Conservation (phyloP, 2,797 vertebrate species). For the Intellagama lesueurii region DNA sequence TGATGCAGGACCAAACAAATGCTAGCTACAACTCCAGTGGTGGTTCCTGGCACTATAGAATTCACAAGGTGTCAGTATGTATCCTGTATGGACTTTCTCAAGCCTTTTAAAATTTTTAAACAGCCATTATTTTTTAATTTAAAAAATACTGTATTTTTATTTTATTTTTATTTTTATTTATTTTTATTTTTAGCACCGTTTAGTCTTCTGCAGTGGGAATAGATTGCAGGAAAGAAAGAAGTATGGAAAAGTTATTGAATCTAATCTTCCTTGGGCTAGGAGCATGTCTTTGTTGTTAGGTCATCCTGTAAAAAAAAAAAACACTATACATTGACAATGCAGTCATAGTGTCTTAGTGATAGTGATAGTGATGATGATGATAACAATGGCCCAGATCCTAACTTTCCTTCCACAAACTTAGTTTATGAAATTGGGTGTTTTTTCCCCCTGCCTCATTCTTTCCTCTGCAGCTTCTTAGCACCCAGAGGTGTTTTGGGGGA, state of each 20-base stretch:
- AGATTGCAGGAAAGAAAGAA: background rate
- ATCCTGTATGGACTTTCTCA: background rate
- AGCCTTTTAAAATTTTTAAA: background rate
- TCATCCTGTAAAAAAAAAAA: background rate
- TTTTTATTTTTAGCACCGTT: background rate
- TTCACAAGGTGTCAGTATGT: fast-evolving
- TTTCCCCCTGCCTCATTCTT: background rate
- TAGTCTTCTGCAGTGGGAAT: background rate
- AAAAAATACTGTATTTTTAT: too few relatives aligned
- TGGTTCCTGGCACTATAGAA: too few relatives aligned
- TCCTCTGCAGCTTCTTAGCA: too few relatives aligned
- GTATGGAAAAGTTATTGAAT: background rate
- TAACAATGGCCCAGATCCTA: background rate
- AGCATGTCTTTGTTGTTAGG: too few relatives aligned
- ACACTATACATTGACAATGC: background rate
- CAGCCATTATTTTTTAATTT: too few relatives aligned
- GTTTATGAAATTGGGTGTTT: background rate
- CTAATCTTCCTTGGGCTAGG: background rate
- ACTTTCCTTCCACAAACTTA: background rate
- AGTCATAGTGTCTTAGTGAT: background rate
- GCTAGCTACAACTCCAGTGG: background rate
- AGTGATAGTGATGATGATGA: too few relatives aligned
- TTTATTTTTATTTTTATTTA: background rate
- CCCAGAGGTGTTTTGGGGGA: background rate
- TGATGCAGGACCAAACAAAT: background rate